A percentile compares a stretch with the other conserved stretches of the same genome.
phyloP scores from a whole-genome alignment of 2,797 vertebrate species.

The Falco columbarius region DNA sequence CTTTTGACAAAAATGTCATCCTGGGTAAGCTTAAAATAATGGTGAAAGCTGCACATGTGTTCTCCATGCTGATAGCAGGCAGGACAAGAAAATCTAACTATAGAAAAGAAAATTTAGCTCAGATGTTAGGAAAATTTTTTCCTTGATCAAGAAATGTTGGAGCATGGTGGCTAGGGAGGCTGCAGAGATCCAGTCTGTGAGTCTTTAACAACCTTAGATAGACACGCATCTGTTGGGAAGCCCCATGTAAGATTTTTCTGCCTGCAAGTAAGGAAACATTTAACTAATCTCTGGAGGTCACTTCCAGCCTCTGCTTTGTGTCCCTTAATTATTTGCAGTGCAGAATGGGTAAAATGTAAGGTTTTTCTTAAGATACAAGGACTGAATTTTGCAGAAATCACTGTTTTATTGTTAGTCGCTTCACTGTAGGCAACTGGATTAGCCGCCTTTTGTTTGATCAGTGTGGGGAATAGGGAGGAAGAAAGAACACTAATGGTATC shows the following conservation, averaged over 20 bases:
- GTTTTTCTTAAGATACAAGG: not conserved
- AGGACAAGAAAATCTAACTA: not conserved
- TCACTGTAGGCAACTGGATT: not conserved
- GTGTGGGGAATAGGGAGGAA: not conserved
- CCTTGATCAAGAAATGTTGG: not conserved
- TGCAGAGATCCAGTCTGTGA: not conserved
- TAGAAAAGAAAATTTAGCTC: not conserved
- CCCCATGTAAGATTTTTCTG: not conserved
- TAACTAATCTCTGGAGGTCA: not conserved
- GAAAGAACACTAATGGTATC: constrained; percentile 27
- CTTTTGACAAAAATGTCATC: not conserved
- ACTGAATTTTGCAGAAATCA: not conserved
- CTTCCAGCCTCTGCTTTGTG: not conserved
- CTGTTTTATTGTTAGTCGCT: not conserved
- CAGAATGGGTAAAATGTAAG: not conserved
- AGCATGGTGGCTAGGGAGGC: not conserved
- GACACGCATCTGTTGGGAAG: not conserved
- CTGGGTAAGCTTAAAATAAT: not conserved
- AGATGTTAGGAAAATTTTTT: not conserved
- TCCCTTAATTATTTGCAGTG: not conserved
- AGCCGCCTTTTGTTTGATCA: not conserved
- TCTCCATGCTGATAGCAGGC: not conserved
- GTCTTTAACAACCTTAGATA: not conserved
- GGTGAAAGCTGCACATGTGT: not conserved
- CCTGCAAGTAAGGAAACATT: not conserved